Conservation (phyloP, 2,113 vertebrate genomes). For the Choloepus hoffmanni region DNA sequence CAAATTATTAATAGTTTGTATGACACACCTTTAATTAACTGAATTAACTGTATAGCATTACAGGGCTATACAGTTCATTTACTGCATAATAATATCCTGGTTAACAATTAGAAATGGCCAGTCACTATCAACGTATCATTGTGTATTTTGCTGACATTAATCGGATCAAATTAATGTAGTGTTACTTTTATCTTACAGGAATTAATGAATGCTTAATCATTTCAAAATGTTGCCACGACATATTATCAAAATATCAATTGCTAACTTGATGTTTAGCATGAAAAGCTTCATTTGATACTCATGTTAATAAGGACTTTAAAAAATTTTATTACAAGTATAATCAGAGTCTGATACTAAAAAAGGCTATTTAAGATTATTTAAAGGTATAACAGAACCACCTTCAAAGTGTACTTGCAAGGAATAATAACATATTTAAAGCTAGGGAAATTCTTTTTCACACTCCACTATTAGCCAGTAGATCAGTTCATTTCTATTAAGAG, state of each 20-base stretch:
- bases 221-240: constrained; percentile 67
- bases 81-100: constrained; percentile 80
- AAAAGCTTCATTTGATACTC: constrained; percentile 60
- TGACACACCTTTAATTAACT: constrained; percentile 72
- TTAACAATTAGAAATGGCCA: constrained; percentile 84
- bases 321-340: constrained; percentile 12
- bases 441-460: constrained; percentile 64
- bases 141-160: constrained; percentile 81
- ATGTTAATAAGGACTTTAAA: constrained; percentile 28
- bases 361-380: constrained; percentile 26
- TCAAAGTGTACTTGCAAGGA: constrained; percentile 18
- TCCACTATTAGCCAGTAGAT: constrained; percentile 73
- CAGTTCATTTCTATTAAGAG: constrained; percentile 80
- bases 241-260: constrained; percentile 73
- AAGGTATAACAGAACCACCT: not conserved
- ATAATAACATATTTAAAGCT: constrained; percentile 45
- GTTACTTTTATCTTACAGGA: constrained; percentile 80
- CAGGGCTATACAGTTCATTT: constrained; percentile 79
- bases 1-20: constrained; percentile 56
- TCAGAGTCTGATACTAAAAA: not conserved
- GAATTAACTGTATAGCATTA: constrained; percentile 74
- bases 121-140: constrained; percentile 83
- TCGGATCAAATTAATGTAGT: constrained; percentile 79
- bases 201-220: constrained; percentile 80
- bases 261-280: constrained; percentile 53